Percentiles rank a stretch among this genome's conserved stretches.
Conservation (phyloP, 2,888 invertebrate genomes). For the Phyllotreta cruciferae region DNA sequence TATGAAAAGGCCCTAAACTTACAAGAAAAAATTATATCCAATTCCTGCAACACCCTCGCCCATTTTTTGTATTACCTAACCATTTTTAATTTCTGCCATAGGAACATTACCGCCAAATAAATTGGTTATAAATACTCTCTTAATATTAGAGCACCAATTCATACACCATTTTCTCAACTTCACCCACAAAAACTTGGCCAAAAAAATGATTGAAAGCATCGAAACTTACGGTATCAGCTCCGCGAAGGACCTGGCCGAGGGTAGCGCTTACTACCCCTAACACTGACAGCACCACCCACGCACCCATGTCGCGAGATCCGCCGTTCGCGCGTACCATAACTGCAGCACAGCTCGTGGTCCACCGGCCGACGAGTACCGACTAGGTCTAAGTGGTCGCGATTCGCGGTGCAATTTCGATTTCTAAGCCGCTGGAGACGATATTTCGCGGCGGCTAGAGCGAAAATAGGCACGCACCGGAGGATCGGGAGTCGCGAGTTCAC, state of each 20-base stretch:
- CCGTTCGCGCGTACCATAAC: conserved; percentile 2
- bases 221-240: too few species aligned
- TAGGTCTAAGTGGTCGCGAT: conserved; percentile 1
- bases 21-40: too few species aligned
- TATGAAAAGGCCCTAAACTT: too few species aligned
- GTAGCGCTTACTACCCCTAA: neutral
- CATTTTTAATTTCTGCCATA: too few species aligned
- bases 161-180: too few species aligned
- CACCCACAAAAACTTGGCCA: too few species aligned
- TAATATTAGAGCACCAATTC: too few species aligned
- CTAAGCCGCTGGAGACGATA: conserved; percentile 12
- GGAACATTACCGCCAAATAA: too few species aligned
- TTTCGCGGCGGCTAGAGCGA: conserved; percentile 8
- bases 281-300: neutral
- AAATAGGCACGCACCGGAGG: conserved; percentile 14
- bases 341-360: conserved; percentile 7
- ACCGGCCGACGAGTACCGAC: conserved; percentile 9
- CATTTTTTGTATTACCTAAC: too few species aligned
- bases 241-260: neutral
- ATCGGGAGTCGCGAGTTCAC: conserved; percentile 38
- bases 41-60: too few species aligned
- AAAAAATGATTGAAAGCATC: too few species aligned
- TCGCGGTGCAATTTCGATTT: neutral
- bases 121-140: too few species aligned
- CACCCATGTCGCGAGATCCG: conserved; percentile 2